Conservation (phyloP, 2,797 vertebrate genomes). For the Chrosomus eos region DNA sequence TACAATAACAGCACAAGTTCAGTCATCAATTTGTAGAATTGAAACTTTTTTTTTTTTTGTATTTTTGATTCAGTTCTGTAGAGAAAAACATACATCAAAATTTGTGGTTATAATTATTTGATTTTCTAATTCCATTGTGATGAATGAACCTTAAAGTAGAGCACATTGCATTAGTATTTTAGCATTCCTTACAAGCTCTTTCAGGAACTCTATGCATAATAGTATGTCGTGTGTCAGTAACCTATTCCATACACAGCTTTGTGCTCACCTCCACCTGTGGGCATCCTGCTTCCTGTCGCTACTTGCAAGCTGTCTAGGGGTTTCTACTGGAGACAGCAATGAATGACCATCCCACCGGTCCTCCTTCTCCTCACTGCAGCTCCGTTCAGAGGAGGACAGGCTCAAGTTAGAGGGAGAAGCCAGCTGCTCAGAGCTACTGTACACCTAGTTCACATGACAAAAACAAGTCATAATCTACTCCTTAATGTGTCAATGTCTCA, state of each 20-base stretch:
- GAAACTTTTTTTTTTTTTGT: neutral
- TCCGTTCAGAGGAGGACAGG: slow-evolving; percentile 84
- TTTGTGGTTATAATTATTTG: neutral
- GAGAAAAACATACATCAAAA: neutral
- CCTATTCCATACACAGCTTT: neutral
- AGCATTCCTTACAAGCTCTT: neutral
- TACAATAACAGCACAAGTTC: neutral
- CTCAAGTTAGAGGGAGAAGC: slow-evolving; percentile 85
- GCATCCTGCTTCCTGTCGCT: slow-evolving; percentile 69
- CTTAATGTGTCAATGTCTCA: neutral
- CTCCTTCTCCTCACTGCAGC: slow-evolving; percentile 91
- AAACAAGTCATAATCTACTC: slow-evolving; percentile 1
- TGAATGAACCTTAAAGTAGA: neutral
- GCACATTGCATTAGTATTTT: neutral
- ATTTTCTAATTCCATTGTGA: neutral
- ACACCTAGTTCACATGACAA: slow-evolving; percentile 83
- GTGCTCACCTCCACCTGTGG: slow-evolving; percentile 73
- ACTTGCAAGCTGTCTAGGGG: slow-evolving; percentile 53
- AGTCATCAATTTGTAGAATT: neutral
- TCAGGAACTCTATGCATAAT: neutral
- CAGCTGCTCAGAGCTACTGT: slow-evolving; percentile 95
- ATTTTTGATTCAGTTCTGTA: neutral
- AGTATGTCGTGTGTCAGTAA: neutral
- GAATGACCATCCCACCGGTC: slow-evolving; percentile 75
- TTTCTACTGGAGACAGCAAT: slow-evolving; percentile 50